Percentiles rank a stretch among this genome's conserved stretches.
These are phyloP conservation scores for Gymnogyps californianus DNA, from an alignment of 2,113 vertebrate species.

Conservation along the genomic window DNA sequence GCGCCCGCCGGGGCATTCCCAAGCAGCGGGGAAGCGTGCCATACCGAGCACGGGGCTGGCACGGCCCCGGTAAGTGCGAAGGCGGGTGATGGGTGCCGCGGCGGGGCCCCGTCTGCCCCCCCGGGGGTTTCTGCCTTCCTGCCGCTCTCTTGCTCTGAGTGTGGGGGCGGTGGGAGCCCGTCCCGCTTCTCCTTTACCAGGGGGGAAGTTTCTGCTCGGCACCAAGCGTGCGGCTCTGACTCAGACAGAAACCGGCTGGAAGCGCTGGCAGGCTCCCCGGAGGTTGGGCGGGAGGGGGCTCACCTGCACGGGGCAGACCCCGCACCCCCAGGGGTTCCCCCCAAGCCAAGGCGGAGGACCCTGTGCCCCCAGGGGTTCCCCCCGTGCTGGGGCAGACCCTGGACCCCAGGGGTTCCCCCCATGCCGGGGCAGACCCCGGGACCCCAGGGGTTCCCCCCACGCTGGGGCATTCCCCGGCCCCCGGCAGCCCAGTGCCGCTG, in stretches of 20 bases:
- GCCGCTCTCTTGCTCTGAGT: background rate
- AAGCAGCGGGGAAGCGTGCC: rapidly evolving
- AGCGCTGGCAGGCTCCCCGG: rapidly evolving
- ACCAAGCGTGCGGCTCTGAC: background rate
- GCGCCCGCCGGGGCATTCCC: background rate
- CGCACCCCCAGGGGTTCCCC: background rate
- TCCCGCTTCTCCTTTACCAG: background rate
- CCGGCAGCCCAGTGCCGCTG: background rate
- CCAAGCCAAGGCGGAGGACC: background rate
- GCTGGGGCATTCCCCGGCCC: background rate
- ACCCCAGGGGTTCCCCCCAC: background rate
- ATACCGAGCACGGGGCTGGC: rapidly evolving
- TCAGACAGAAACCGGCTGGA: background rate
- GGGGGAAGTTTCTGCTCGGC: background rate
- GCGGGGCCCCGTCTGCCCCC: background rate
- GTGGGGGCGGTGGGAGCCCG: background rate
- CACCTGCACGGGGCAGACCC: background rate
- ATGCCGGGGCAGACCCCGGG: rapidly evolving
- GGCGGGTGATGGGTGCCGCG: rapidly evolving
- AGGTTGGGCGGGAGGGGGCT: background rate
- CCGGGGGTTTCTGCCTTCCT: background rate
- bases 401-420: background rate
- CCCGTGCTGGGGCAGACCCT: background rate
- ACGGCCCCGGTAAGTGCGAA: rapidly evolving
- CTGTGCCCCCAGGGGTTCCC: background rate